Conservation (phyloP, 2,888 invertebrate genomes). For the Neuroscelio doddi region DNA sequence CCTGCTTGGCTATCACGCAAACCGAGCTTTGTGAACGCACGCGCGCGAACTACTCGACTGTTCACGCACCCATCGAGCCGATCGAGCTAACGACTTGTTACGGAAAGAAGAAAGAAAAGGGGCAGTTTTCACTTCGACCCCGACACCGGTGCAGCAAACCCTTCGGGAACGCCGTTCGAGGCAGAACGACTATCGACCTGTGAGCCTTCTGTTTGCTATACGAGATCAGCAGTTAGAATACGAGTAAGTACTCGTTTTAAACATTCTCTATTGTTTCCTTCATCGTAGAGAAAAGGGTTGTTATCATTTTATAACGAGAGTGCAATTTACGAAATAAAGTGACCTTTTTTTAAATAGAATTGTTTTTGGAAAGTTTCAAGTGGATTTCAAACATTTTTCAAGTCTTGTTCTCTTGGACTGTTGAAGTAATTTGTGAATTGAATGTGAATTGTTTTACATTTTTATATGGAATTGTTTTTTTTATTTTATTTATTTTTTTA, state of each 20-base stretch:
- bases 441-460: background rate
- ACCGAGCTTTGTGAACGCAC: slow-evolving; percentile 60
- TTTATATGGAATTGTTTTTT: too few species aligned
- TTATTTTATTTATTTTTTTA: too few species aligned
- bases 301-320: background rate
- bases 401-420: too few species aligned
- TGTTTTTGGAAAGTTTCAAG: too few species aligned
- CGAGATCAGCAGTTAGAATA: slow-evolving; percentile 10
- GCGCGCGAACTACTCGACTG: slow-evolving; percentile 57
- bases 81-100: slow-evolving; percentile 25
- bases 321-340: slow-evolving; percentile 1
- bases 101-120: slow-evolving; percentile 42
- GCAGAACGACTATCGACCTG: slow-evolving; percentile 36
- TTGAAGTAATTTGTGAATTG: background rate
- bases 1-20: slow-evolving; percentile 30
- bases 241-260: slow-evolving; percentile 26
- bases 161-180: slow-evolving; percentile 34
- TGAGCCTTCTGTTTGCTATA: slow-evolving; percentile 11
- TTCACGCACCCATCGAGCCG: slow-evolving; percentile 33
- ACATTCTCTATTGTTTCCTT: background rate
- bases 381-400: too few species aligned
- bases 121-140: slow-evolving; percentile 46
- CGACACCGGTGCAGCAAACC: slow-evolving; percentile 44
- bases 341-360: too few species aligned
- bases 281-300: background rate